Conservation (phyloP, 2,113 vertebrate species). For the Melospiza melodia region DNA sequence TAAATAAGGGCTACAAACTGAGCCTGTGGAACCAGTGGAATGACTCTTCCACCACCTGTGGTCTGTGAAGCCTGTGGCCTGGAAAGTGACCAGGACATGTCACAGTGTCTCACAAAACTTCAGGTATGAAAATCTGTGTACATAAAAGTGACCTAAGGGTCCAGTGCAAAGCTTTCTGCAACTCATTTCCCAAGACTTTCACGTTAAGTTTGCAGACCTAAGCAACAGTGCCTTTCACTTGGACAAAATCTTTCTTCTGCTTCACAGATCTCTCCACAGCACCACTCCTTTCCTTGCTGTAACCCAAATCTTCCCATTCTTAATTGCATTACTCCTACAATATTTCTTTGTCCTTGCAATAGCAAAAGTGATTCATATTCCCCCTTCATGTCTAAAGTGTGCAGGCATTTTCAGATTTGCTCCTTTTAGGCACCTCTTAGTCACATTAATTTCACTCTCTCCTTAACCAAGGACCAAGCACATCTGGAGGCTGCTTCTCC, state of each 20-base stretch:
- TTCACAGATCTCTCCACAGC: neutral
- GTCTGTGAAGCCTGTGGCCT: neutral
- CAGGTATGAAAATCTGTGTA: neutral
- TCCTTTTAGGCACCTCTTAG: neutral
- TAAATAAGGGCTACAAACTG: neutral
- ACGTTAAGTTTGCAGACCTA: neutral
- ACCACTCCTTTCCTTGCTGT: neutral
- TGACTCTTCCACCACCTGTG: neutral
- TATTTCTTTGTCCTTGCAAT: neutral
- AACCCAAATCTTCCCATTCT: neutral
- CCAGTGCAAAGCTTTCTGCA: neutral
- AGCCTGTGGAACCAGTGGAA: neutral
- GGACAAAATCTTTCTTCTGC: neutral
- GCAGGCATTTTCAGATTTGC: neutral
- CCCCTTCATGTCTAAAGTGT: neutral
- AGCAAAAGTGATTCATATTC: neutral
- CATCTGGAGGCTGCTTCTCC: neutral
- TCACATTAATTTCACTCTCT: neutral
- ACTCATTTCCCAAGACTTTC: neutral
- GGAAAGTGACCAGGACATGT: neutral
- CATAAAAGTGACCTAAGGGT: neutral
- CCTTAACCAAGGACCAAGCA: neutral
- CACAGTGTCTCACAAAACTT: neutral
- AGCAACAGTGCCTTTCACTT: neutral
- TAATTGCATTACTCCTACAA: neutral